Evolutionary conservation across 1,140 invertebrate genomes (phyloP), one percentile per base, ranked within the genome.

Genomic region (Dreissena polymorpha): DNA sequence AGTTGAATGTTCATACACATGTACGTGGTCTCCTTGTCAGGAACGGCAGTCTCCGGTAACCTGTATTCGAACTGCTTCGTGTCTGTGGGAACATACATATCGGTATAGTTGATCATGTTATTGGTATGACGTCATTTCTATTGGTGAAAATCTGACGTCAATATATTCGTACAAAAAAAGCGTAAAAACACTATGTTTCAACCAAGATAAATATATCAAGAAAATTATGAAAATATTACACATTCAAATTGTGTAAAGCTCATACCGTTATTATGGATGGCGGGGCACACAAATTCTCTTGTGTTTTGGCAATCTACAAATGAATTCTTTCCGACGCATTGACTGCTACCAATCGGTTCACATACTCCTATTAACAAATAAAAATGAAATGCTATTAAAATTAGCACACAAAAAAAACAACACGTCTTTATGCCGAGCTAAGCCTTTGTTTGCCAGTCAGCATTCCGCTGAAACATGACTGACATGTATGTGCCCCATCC

Each of bases 1-100:
- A 88, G 51, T 27, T 85, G 80, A 49, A 86, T 69, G 27, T 14
- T 69, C 71, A 85, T 79, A 65, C 87, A 88, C 27, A 68, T 76
- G 50, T 88, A 88, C 18, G 76, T 86, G 0, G 87, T 88, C 49
- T 86, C 85, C 23, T 75, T 23, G 2, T 73, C 67, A 8, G 63
- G 69, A 18, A 79, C 71, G 0, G 16, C 0, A 13, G 51, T 49
- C 13, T 71, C 10, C 25, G 64, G 27, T 0, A 83, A 29, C 6
- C 21, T 14, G 10, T 67, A 53, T 5, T 63, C 63, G 64, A 65
- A 53, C 39, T 64, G 51, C 2, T 51, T 5, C 12, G 65, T 5
- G 25, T 65, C 75, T 77, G 75, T 16, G 27, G 29, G 49, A 27
- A 12, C 39, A 12, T 7, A 67, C 1, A 25, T n/a, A n/a, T 63